phyloP scores from a whole-genome alignment of 2,888 invertebrate genomes.

The Diploptera punctata region DNA sequence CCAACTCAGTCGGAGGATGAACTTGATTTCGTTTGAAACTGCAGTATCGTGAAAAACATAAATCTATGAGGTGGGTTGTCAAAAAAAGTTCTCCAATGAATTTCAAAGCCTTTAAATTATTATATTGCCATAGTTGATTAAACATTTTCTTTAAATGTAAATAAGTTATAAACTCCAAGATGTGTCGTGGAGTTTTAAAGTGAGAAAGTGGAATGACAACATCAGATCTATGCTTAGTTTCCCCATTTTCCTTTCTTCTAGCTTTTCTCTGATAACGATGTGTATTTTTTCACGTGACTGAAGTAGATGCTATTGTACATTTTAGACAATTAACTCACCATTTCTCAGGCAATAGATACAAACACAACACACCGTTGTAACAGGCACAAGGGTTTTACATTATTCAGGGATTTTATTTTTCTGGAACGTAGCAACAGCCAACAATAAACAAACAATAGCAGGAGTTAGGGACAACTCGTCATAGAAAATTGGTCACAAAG shows the following conservation, averaged over 20 bases:
- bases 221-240: background rate
- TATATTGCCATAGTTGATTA: too few relatives aligned
- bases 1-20: too few relatives aligned
- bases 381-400: conserved; percentile 23
- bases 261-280: conserved; percentile 1
- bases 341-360: conserved; percentile 30
- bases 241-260: background rate
- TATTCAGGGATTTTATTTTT: conserved; percentile 32
- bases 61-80: too few relatives aligned
- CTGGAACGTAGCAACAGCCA: conserved; percentile 21
- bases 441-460: conserved; percentile 9
- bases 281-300: conserved; percentile 28
- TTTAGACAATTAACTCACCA: conserved; percentile 20
- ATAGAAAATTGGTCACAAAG: too few relatives aligned
- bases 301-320: conserved; percentile 24
- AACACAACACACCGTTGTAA: conserved; percentile 21
- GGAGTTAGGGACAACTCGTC: too few relatives aligned
- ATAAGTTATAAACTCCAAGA: too few relatives aligned
- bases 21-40: too few relatives aligned
- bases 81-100: too few relatives aligned
- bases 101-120: too few relatives aligned
- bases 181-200: background rate
- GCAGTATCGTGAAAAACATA: too few relatives aligned
- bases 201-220: background rate
- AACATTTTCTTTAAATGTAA: too few relatives aligned